Base-by-base conservation (phyloP, 1,140 invertebrate genomes). In the Heliconius hewitsoni region DNA sequence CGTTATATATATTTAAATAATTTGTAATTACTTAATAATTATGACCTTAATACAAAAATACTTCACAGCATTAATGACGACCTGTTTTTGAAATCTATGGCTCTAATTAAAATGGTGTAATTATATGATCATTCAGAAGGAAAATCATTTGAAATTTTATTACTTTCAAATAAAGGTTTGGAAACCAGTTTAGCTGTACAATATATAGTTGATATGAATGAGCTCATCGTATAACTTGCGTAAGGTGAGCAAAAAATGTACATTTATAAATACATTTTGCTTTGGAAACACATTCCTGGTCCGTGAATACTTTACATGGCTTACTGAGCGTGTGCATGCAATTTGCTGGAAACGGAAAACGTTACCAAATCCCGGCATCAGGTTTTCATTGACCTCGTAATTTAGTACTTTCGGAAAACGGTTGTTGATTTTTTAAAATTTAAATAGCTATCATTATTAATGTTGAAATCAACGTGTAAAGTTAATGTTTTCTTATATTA, bases 161-260 rank as follows among this genome's bases (percentile, higher is more conserved):
- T 66, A 55, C 74, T 76, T 73, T 37, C 70, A 76, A 73, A 73
- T 80, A 52, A 73, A 73, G 13, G 66, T 76, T 73, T 76, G 30
- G 76, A 79, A 79, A 80, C 76, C 76, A 52, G 74, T 82, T 46
- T 46, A 46, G 42, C 13, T 16, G 76, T 66, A 85, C 75, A 73
- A 81, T 81, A 81, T 76, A 77, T 71, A 84, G 82, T 85, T 83
- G 84, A 77, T 84, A 82, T 80, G 80, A 71, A 83, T 88, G 87
- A 88, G 80, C 82, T 88, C 88, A 89, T 87, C 76, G 46, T 85
- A 84, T 87, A 46, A 34, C 52, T 88, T 87, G 84, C 83, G 87
- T 85, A 83, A 86, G 81, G 74, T 11, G 71, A 79, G 76, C 73
- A 84, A 87, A 88, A 85, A 86, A 83, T 81, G 71, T 79, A 55